Percentiles rank a stretch among this genome's conserved stretches.
Conservation (phyloP, 2,797 vertebrate species). For the Gastrophryne carolinensis region DNA sequence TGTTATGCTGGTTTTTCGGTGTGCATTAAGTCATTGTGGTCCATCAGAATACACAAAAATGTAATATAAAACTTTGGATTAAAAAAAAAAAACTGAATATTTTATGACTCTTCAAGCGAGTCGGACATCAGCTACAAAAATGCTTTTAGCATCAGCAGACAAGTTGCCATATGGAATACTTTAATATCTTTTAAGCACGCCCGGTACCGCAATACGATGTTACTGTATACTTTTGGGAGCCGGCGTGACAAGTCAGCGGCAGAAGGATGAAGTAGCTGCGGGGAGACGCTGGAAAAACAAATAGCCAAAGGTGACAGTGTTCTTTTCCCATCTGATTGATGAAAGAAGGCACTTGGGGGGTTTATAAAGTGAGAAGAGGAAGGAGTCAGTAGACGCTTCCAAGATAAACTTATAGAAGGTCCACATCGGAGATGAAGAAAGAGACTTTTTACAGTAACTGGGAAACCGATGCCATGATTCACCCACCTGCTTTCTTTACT, state of each 20-base stretch:
- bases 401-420: background rate
- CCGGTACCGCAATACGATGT: slow-evolving; percentile 47
- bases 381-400: background rate
- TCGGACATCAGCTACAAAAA: slow-evolving; percentile 56
- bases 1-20: slow-evolving; percentile 13
- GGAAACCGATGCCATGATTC: slow-evolving; percentile 6
- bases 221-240: slow-evolving; percentile 16
- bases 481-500: slow-evolving; percentile 15
- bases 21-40: background rate
- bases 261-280: background rate
- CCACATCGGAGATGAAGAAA: slow-evolving; percentile 16
- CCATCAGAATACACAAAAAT: background rate
- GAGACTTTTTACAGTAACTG: background rate
- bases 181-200: slow-evolving; percentile 42
- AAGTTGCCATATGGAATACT: slow-evolving; percentile 49
- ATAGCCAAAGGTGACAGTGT: background rate
- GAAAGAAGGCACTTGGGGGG: slow-evolving; percentile 22
- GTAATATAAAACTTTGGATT: background rate
- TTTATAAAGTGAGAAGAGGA: slow-evolving; percentile 17
- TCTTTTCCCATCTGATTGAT: slow-evolving; percentile 35
- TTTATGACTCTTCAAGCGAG: slow-evolving; percentile 33
- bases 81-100: slow-evolving; percentile 1
- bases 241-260: slow-evolving; percentile 7
- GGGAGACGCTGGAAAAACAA: background rate
- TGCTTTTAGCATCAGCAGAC: slow-evolving; percentile 42